Evolutionary conservation across 2,113 vertebrate genomes (phyloP), one percentile per base, ranked within the genome.

Genomic region (Crotalus helleri): DNA sequence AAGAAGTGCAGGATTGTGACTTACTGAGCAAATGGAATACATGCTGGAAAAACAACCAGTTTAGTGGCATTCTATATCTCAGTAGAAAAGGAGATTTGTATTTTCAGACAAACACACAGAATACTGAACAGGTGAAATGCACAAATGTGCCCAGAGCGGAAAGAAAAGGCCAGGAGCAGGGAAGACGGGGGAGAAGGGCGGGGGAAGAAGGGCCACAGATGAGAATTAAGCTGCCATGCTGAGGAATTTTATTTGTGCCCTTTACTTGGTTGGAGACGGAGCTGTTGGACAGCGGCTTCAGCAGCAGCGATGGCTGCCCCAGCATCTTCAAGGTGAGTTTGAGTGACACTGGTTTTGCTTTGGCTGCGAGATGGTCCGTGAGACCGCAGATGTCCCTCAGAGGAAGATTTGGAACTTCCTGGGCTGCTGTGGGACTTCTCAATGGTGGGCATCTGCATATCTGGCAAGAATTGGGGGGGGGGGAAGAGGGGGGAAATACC

Each of bases 221-320:
- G 98, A 98, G 97, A 98, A 98, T 98, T 97, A 98, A 98, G 98
- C 98, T 98, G 98, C 98, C 98, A 98, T 97, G 98, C 98, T 98
- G 98, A 97, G 98, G 98, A 98, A 98, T 97, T 93, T 99, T 99
- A 98, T 98, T 97, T 98, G 98, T 96, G 98, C 98, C 98, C 98
- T 98, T 99, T 99, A 99, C 99, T 99, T 99, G 99, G 99, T 99
- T 99, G 99, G 96, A 99, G 98, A 97, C 99, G 98, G 94, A 99
- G 98, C 95, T 99, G 99, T 92, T 99, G 99, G 93, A 99, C 99
- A 39, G 99, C 99, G 90, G 99, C 99, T 98, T 99, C 99, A 0
- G 99, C 99, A 49, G 99, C 99, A 24, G 99, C 99, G 95, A 99
- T 99, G 96, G 99, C 99, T 95, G 98, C 99, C 94, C 99, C 99